Conservation (phyloP, 30 jellyfish, hydroid and myxozoan species). For the Catostylus mosaicus region DNA sequence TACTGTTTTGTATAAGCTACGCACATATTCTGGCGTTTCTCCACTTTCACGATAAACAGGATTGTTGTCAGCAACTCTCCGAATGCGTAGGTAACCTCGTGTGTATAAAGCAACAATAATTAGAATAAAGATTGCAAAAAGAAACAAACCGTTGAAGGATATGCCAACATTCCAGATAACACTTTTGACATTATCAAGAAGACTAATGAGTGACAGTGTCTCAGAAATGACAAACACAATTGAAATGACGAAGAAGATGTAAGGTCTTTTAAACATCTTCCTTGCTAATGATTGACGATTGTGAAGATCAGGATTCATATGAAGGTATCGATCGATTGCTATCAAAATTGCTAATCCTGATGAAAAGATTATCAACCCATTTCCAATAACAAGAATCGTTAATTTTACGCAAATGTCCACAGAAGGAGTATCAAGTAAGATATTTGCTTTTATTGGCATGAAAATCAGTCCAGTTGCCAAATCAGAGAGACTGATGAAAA, state of each 20-base stretch:
- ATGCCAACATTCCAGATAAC: neutral
- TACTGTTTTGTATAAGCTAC: conserved; percentile 16
- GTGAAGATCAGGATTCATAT: conserved; percentile 3
- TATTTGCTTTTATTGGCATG: neutral
- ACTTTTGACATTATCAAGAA: neutral
- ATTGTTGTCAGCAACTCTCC: neutral
- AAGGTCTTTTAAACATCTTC: conserved; percentile 2
- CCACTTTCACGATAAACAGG: neutral
- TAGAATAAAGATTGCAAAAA: neutral
- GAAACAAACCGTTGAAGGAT: neutral
- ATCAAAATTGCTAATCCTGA: neutral
- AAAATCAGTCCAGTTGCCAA: neutral
- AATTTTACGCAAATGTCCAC: neutral
- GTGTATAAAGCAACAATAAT: neutral
- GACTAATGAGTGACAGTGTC: neutral
- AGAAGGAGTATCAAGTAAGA: neutral
- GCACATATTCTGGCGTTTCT: conserved; percentile 14
- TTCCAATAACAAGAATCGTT: neutral
- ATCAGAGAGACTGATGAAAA: conserved; percentile 5
- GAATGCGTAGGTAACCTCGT: conserved; percentile 14
- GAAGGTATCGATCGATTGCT: conserved; percentile 16
- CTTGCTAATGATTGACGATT: neutral
- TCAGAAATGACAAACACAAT: neutral
- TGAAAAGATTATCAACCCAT: neutral
- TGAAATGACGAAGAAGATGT: neutral